Evolutionary conservation across 2,113 vertebrate genomes (phyloP).

Genomic region (Cottus gobio): DNA sequence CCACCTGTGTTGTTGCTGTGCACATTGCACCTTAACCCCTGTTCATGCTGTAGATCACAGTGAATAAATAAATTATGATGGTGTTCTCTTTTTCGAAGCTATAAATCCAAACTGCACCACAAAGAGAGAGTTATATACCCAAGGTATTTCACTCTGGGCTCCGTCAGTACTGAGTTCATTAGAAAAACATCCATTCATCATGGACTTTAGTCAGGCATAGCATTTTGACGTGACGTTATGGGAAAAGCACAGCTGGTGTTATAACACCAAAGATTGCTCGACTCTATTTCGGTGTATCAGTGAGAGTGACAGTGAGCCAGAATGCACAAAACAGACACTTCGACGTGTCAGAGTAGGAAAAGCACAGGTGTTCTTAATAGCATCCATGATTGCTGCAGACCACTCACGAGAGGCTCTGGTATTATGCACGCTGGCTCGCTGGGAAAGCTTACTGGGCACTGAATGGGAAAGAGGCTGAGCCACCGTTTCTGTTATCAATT

Average conservation of each 20-base stretch:
- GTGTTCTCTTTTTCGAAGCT: background rate
- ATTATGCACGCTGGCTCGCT: background rate
- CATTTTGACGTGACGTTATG: background rate
- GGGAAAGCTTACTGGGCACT: background rate
- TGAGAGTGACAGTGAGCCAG: background rate
- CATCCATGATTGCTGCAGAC: background rate
- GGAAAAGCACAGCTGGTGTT: background rate
- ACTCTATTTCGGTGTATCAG: background rate
- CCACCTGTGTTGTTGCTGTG: conserved; percentile 26
- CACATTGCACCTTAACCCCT: conserved; percentile 3
- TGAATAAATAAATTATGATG: conserved; percentile 53
- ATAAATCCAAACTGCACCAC: background rate
- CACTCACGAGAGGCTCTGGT: background rate
- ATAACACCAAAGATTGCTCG: background rate
- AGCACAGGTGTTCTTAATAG: background rate
- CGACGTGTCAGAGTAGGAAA: background rate
- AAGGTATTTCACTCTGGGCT: too few relatives aligned
- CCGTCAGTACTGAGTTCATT: background rate
- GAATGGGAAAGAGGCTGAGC: background rate
- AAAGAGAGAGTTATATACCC: background rate
- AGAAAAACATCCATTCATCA: background rate
- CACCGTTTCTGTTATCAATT: background rate
- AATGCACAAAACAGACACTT: background rate
- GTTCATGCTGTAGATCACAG: conserved; percentile 22
- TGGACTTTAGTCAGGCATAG: background rate